Conservation (phyloP, 2,888 invertebrate genomes). For the Thysanoteuthis rhombus region DNA sequence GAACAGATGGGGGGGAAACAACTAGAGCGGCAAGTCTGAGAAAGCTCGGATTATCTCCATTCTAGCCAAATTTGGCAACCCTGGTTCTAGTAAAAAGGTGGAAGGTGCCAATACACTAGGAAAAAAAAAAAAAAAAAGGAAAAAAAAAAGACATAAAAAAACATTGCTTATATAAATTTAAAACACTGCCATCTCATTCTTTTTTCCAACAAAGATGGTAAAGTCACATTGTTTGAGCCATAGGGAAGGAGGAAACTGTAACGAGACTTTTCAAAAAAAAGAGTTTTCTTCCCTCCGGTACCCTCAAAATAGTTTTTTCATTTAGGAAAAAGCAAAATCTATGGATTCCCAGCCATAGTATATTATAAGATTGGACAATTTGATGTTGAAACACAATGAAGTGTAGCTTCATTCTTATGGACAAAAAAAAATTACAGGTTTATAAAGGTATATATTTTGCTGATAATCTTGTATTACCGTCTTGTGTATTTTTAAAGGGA, state of each 20-base stretch:
- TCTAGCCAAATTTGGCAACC: too few relatives aligned
- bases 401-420: neutral
- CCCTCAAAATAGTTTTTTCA: neutral
- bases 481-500: neutral
- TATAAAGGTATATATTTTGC: neutral
- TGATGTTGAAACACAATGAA: neutral
- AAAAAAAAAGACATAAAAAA: neutral
- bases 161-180: neutral
- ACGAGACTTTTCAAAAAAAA: neutral
- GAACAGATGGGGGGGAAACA: too few relatives aligned
- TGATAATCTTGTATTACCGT: neutral
- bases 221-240: neutral
- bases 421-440: neutral
- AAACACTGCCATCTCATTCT: neutral
- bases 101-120: neutral
- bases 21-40: too few relatives aligned
- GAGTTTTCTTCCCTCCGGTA: neutral
- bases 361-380: neutral
- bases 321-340: neutral
- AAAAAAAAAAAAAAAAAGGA: neutral
- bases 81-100: too few relatives aligned
- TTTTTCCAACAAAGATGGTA: neutral
- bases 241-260: neutral
- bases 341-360: neutral
- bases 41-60: too few relatives aligned